Evolutionary conservation across 1,140 invertebrate species (phyloP).

Genomic region (Drosophila funebris): DNA sequence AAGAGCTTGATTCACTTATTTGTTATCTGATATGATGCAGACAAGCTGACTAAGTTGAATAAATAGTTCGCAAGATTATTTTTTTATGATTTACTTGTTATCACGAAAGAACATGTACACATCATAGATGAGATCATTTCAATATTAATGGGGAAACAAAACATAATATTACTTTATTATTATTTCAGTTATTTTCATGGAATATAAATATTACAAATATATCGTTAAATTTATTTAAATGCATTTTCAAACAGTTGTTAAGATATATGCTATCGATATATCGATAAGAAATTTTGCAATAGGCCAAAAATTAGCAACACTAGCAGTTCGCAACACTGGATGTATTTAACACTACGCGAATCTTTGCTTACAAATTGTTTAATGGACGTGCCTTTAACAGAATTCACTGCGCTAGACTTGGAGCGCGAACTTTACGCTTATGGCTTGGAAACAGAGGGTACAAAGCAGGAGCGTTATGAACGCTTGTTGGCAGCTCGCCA

Average conservation of each 20-base stretch:
- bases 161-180: no score
- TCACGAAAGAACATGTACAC: background rate
- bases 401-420: slow-evolving; percentile 29
- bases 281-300: slow-evolving; percentile 18
- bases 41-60: slow-evolving; percentile 6
- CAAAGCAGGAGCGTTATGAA: slow-evolving; percentile 27
- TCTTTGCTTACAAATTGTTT: slow-evolving; percentile 21
- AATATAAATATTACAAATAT: no score
- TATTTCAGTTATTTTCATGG: no score
- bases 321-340: slow-evolving; percentile 2
- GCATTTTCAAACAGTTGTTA: no score
- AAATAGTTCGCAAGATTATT: background rate
- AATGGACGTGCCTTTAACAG: slow-evolving; percentile 30
- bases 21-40: slow-evolving; percentile 21
- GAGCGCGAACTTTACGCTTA: slow-evolving; percentile 27
- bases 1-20: slow-evolving; percentile 6
- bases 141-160: no score
- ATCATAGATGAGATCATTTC: background rate
- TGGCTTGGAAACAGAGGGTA: slow-evolving; percentile 4
- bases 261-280: slow-evolving; percentile 5
- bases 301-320: background rate
- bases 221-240: no score
- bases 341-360: background rate
- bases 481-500: slow-evolving; percentile 16
- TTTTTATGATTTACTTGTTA: background rate